A percentile compares a stretch with the other conserved stretches of the same genome.
These are phyloP conservation scores for Bicyclus anynana DNA, from an alignment of 1,140 invertebrate genomes.

Conservation along the genomic window DNA sequence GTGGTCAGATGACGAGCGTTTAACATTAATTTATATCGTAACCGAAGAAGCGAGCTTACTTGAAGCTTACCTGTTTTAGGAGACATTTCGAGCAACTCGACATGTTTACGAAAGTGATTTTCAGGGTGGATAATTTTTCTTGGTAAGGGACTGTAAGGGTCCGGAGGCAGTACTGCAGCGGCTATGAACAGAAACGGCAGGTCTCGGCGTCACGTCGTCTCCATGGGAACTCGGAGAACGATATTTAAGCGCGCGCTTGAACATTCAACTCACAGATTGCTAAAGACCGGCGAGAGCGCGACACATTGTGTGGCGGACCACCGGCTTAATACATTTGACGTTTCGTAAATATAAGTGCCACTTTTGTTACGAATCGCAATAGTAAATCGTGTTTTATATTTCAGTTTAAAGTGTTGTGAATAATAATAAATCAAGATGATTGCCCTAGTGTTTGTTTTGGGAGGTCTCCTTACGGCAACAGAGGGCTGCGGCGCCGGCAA, in stretches of 20 bases:
- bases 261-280: conserved; percentile 48
- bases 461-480: conserved; percentile 60
- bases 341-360: conserved; percentile 73
- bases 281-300: conserved; percentile 61
- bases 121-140: conserved; percentile 17
- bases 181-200: conserved; percentile 21
- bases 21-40: conserved; percentile 66
- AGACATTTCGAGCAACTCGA: not conserved
- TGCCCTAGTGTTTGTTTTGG: conserved; percentile 73
- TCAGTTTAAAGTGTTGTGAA: conserved; percentile 68
- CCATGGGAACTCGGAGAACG: conserved; percentile 48
- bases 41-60: conserved; percentile 43
- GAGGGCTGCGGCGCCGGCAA: conserved; percentile 68
- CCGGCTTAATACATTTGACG: conserved; percentile 61
- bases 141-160: conserved; percentile 7
- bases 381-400: conserved; percentile 51
- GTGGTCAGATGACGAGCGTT: conserved; percentile 47
- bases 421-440: conserved; percentile 58
- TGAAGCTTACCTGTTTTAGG: conserved; percentile 8
- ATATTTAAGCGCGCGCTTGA: conserved; percentile 52
- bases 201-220: conserved; percentile 59
- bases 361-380: conserved; percentile 73
- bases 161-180: conserved; percentile 21
- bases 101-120: conserved; percentile 4
- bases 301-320: conserved; percentile 68